Percentiles rank a stretch among this genome's conserved stretches.
These are phyloP conservation scores for Linurgus olivaceus DNA, from an alignment of 2,797 vertebrate species.

Conservation along the genomic window DNA sequence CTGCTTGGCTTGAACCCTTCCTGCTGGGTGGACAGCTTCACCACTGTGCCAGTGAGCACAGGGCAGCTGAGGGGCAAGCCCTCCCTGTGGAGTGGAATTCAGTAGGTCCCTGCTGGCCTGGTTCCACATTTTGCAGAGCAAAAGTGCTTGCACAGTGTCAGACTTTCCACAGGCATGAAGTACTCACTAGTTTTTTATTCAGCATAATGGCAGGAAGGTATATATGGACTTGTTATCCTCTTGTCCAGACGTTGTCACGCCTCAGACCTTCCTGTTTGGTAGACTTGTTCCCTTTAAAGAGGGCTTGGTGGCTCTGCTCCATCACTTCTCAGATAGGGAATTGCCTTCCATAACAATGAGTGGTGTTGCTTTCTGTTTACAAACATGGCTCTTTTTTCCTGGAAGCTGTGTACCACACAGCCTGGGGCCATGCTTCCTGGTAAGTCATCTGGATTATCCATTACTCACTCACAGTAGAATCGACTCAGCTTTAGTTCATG, in stretches of 20 bases:
- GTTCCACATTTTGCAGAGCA: neutral
- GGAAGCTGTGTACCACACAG: neutral
- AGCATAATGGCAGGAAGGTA: neutral
- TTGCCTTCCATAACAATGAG: neutral
- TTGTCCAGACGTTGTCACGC: neutral
- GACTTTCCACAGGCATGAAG: neutral
- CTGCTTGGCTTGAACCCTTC: neutral
- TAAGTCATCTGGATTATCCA: neutral
- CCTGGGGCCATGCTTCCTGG: slow-evolving; percentile 5
- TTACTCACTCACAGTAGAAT: slow-evolving; percentile 16
- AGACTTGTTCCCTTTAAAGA: neutral
- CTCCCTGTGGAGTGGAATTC: neutral
- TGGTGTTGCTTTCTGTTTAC: neutral
- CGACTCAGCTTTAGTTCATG: neutral
- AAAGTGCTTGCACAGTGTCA: neutral
- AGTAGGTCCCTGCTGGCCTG: neutral
- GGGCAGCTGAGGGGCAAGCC: neutral
- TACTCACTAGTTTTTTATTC: neutral
- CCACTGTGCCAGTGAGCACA: neutral
- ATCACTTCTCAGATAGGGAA: neutral
- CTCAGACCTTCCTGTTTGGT: slow-evolving; percentile 46
- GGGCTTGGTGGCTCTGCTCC: neutral
- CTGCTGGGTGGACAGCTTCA: neutral
- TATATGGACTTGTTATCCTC: neutral
- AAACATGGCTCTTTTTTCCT: slow-evolving; percentile 3